Evolutionary conservation across 2,113 vertebrate species (phyloP), one percentile per base, ranked within the genome.

Genomic region (Elgaria multicarinata): DNA sequence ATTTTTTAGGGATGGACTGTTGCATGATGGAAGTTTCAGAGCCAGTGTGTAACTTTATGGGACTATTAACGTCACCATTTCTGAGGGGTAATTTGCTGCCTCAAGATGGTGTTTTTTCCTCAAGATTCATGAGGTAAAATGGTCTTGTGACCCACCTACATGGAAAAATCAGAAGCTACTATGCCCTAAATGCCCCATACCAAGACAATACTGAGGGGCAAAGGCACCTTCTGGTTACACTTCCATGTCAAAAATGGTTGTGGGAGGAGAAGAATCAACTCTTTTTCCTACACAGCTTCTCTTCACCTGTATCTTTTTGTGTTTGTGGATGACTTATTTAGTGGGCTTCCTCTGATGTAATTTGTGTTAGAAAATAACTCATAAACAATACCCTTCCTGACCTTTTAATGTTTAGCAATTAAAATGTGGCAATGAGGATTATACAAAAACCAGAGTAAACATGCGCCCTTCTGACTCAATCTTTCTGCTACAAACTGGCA

Each of bases 401-500:
- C 95, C 89, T 95, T 95, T 91, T 62, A 92, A 90, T 92, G 92
- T 90, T 92, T 93, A 90, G 87, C 87, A 90, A 93, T 92, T 90
- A 87, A 95, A 95, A 78, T 62, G 90, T 86, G 89, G 84, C 94
- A 93, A 89, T 3, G 0, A 89, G 87, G 91, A 94, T 88, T 89
- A n/a, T 31, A 71, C 79, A 93, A 92, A 44, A 91, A 88, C 75
- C 88, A 67, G 55, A 77, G 13, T 89, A 93, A 93, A 90, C 89
- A 90, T 0, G 18, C 74, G 16, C 87, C 78, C 90, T 93, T 92
- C 93, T 92, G 91, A 93, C 90, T 92, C 93, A 93, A 78, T 24
- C 2, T 89, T 87, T 91, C 90, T 76, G 33, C 83, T 90, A 82
- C 77, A 77, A 64, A 80, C 6, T 39, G 87, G 26, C 69, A n/a